Evolutionary conservation across 1,140 invertebrate species (phyloP).

Genomic region (Lepidurus couesii): DNA sequence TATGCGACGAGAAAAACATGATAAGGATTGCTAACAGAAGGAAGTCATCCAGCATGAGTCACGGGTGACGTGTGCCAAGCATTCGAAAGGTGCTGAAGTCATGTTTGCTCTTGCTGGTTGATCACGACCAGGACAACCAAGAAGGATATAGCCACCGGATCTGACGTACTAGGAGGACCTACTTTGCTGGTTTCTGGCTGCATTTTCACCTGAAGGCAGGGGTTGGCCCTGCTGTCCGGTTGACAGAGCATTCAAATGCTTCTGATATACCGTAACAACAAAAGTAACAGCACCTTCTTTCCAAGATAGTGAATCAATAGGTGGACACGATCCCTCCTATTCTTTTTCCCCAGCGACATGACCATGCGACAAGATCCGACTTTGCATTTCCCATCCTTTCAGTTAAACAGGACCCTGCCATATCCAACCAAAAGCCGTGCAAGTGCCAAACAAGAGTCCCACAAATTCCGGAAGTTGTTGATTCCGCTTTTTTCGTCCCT

Average conservation of each 20-base stretch:
- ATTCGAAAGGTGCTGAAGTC: conserved; percentile 9
- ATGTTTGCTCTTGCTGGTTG: conserved; percentile 18
- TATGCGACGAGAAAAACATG: neutral
- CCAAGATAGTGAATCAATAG: neutral
- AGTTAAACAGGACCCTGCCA: neutral
- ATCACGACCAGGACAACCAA: neutral
- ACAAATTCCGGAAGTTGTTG: neutral
- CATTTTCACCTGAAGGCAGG: neutral
- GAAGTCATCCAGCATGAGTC: conserved; percentile 9
- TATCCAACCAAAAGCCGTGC: neutral
- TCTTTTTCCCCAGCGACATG: neutral
- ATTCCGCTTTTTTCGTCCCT: neutral
- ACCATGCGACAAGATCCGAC: neutral
- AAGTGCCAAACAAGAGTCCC: neutral
- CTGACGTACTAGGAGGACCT: neutral
- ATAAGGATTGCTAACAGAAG: neutral
- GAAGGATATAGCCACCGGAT: conserved; percentile 18
- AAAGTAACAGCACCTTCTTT: conserved; percentile 6
- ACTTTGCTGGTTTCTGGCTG: neutral
- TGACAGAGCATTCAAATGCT: neutral
- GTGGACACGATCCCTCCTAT: neutral
- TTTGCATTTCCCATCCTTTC: neutral
- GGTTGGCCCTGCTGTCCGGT: neutral
- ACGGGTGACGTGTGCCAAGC: neutral
- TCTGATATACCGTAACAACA: neutral